phyloP scores from a whole-genome alignment of 2,113 vertebrate species.

The Girardinichthys multiradiatus region DNA sequence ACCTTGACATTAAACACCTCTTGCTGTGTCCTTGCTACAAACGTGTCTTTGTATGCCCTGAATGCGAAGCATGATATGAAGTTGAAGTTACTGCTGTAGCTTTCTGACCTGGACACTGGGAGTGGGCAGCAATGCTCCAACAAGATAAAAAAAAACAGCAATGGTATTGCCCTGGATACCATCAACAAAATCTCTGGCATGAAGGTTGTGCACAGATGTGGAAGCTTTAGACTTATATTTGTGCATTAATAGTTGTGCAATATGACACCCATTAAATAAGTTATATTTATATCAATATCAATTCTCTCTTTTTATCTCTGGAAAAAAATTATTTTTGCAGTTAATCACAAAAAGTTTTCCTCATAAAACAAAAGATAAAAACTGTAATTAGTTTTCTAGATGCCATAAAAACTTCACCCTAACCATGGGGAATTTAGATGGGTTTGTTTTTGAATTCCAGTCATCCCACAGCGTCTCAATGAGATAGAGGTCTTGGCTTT shows the following conservation, averaged over 20 bases:
- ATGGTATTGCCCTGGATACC: no score
- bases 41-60: neutral
- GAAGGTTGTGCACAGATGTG: no score
- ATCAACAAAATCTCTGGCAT: no score
- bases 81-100: neutral
- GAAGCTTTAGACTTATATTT: no score
- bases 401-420: neutral
- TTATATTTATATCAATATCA: no score
- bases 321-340: no score
- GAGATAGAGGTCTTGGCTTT: neutral
- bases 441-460: neutral
- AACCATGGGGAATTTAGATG: neutral
- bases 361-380: neutral
- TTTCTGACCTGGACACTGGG: neutral
- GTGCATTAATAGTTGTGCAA: no score
- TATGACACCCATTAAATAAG: no score
- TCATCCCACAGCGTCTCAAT: neutral
- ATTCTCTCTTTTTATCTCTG: no score
- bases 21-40: neutral
- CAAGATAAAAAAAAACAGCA: no score
- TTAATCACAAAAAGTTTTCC: no score
- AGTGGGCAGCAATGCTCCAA: neutral
- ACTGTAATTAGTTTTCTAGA: no score
- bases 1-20: conserved; percentile 17
- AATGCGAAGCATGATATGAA: neutral